Conservation (phyloP, 2,888 invertebrate genomes). For the Mantis religiosa region DNA sequence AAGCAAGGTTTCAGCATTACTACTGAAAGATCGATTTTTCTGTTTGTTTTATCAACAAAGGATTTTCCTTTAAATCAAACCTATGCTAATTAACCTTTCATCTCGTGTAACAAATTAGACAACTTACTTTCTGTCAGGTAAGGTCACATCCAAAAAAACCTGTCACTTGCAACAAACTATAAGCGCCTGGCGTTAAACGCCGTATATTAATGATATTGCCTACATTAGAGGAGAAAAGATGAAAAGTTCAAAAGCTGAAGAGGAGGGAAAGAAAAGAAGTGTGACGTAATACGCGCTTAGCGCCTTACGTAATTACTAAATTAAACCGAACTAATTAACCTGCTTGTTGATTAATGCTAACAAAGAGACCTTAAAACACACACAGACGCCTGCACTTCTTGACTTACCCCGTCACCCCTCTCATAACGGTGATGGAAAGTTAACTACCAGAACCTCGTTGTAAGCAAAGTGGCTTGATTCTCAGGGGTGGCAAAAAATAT, state of each 20-base stretch:
- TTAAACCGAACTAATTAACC: constrained; percentile 32
- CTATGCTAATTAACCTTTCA: too few relatives aligned
- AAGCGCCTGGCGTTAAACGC: not conserved
- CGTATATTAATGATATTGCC: not conserved
- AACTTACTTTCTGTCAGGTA: too few relatives aligned
- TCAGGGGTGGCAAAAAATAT: not conserved
- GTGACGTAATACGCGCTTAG: constrained; percentile 7
- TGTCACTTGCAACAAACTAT: not conserved
- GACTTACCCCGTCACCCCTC: not conserved
- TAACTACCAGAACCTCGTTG: not conserved
- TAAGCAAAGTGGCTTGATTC: not conserved
- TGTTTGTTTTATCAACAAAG: too few relatives aligned
- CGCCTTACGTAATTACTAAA: constrained; percentile 28
- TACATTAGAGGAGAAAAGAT: not conserved
- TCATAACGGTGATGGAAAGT: constrained; percentile 10
- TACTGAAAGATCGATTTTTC: too few relatives aligned
- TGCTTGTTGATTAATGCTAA: constrained; percentile 28
- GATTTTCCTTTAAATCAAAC: too few relatives aligned
- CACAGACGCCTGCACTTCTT: not conserved
- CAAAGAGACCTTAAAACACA: constrained; percentile 22
- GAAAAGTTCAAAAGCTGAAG: not conserved
- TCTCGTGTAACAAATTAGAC: too few relatives aligned
- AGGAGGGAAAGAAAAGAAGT: not conserved
- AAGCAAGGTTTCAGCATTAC: too few relatives aligned
- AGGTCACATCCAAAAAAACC: too few relatives aligned